A percentile compares a stretch with the other conserved stretches of the same genome.
phyloP scores from a whole-genome alignment of 2,888 invertebrate genomes.

The Arenicola marina region DNA sequence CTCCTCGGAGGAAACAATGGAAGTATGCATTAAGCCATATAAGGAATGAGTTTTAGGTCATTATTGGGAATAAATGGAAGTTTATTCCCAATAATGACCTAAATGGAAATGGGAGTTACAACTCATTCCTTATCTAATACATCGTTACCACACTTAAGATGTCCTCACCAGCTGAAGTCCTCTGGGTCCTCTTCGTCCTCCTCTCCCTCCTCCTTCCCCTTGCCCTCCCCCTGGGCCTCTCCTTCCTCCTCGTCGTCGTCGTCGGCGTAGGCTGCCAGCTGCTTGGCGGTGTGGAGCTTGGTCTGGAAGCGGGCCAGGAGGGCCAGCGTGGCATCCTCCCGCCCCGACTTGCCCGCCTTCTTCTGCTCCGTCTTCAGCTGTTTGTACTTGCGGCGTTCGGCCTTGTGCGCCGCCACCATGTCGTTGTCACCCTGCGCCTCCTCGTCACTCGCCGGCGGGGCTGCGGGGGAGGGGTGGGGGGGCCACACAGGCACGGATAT shows the following conservation, averaged over 20 bases:
- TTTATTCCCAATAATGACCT: too few species aligned
- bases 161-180: neutral
- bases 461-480: too few species aligned
- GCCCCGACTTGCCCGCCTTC: constrained; percentile 33
- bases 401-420: constrained; percentile 26
- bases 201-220: constrained; percentile 26
- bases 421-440: too few species aligned
- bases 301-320: constrained; percentile 82
- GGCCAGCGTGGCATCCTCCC: constrained; percentile 70
- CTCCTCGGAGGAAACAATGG: too few species aligned
- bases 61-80: too few species aligned
- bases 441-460: too few species aligned
- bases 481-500: too few species aligned
- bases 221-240: constrained; percentile 14
- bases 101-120: too few species aligned
- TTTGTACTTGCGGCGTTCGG: constrained; percentile 42
- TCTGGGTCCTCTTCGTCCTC: constrained; percentile 22
- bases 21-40: too few species aligned
- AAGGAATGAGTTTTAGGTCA: too few species aligned
- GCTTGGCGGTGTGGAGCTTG: constrained; percentile 74
- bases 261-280: constrained; percentile 63
- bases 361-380: constrained; percentile 49
- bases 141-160: too few species aligned
- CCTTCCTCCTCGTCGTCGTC: constrained; percentile 49
- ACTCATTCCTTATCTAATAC: too few species aligned